A percentile compares a stretch with the other conserved stretches of the same genome.
Conservation (phyloP, 2,113 vertebrate species). For the Macrotus californicus region DNA sequence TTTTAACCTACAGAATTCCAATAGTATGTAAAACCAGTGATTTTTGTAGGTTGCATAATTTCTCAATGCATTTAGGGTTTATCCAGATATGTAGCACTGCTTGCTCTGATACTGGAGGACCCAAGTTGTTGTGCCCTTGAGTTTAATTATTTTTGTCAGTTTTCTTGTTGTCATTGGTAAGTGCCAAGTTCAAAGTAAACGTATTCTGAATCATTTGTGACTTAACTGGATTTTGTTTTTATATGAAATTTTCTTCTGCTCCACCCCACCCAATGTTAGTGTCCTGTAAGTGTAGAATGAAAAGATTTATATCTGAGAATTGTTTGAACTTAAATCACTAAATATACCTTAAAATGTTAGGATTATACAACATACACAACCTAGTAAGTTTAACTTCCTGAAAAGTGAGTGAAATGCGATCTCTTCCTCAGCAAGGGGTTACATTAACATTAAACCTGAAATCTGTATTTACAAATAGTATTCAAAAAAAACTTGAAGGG, state of each 20-base stretch:
- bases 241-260: neutral
- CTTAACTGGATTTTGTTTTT: constrained; percentile 23
- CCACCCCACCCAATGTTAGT: neutral
- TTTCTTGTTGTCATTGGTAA: neutral
- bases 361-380: neutral
- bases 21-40: neutral
- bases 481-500: neutral
- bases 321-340: neutral
- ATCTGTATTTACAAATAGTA: neutral
- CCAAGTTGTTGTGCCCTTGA: neutral
- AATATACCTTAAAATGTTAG: neutral
- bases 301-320: neutral
- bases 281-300: neutral
- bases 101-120: neutral
- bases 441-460: neutral
- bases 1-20: neutral
- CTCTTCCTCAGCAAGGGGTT: neutral
- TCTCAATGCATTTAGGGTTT: neutral
- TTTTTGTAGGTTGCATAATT: neutral
- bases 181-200: neutral
- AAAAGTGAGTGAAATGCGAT: neutral
- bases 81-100: neutral
- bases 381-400: neutral
- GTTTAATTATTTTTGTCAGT: constrained; percentile 15
- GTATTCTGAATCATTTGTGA: neutral